A percentile compares a stretch with the other conserved stretches of the same genome.
Conservation (phyloP, 2,113 vertebrate species). For the Hippocampus mohnikei region DNA sequence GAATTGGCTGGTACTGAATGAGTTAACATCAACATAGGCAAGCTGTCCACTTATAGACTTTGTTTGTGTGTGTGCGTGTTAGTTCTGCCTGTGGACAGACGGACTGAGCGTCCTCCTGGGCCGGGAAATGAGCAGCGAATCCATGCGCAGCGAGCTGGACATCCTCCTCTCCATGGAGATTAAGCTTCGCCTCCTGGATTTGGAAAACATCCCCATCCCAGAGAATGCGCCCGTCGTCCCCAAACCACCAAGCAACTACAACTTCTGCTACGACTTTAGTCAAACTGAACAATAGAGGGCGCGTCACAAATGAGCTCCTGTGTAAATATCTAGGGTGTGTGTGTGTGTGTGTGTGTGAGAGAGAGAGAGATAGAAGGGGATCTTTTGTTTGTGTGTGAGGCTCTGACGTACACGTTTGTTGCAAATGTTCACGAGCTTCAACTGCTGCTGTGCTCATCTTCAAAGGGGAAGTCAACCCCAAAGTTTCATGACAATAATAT, state of each 20-base stretch:
- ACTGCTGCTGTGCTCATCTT: not conserved
- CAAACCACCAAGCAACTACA: constrained; percentile 90
- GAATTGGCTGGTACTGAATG: too few relatives aligned
- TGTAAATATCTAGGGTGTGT: not conserved
- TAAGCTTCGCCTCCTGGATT: constrained; percentile 90
- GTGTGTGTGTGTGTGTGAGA: not conserved
- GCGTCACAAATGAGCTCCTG: not conserved
- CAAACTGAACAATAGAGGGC: constrained; percentile 78
- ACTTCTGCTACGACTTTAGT: constrained; percentile 95
- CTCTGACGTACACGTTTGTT: not conserved
- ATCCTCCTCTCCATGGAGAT: constrained; percentile 96
- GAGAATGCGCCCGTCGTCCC: constrained; percentile 83
- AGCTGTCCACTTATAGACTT: not conserved
- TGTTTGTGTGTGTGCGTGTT: not conserved
- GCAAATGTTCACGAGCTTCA: not conserved
- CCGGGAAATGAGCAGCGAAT: constrained; percentile 86
- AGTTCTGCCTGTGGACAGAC: constrained; percentile 96
- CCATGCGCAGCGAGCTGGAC: constrained; percentile 88
- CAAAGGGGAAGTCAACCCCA: too few relatives aligned
- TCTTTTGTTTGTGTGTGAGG: not conserved
- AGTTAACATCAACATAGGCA: not conserved
- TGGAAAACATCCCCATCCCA: constrained; percentile 91
- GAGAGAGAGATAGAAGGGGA: not conserved
- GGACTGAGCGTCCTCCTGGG: constrained; percentile 89
- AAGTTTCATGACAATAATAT: too few relatives aligned